Evolutionary conservation across 2,888 invertebrate genomes (phyloP).

Genomic region (Blastobasis adustella): DNA sequence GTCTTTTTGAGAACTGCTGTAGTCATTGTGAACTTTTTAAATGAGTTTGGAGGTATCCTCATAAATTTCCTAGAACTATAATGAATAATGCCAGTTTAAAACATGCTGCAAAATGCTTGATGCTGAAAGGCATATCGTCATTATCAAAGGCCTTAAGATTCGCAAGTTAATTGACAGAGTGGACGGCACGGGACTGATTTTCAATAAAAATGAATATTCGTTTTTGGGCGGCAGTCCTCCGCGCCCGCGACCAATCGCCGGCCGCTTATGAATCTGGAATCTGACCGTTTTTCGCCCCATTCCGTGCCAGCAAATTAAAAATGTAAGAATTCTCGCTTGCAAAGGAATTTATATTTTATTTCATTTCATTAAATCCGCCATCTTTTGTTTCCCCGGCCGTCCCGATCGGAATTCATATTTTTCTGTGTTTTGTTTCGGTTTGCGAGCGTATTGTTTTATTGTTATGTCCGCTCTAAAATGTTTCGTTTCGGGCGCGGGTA

Average conservation of each 20-base stretch:
- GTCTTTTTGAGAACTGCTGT: too few species aligned
- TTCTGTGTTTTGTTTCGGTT: conserved; percentile 73
- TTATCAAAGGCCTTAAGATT: too few species aligned
- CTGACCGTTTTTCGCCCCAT: conserved; percentile 64
- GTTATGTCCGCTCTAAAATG: conserved; percentile 58
- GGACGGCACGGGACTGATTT: conserved; percentile 23
- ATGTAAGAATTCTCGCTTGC: conserved; percentile 73
- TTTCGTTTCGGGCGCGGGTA: conserved; percentile 56
- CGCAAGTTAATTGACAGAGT: too few species aligned
- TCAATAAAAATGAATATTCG: conserved; percentile 43
- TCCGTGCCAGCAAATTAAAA: conserved; percentile 68
- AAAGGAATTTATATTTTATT: conserved; percentile 73
- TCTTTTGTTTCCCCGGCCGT: conserved; percentile 69
- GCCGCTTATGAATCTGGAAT: conserved; percentile 60
- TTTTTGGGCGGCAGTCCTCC: conserved; percentile 21
- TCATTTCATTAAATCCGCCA: conserved; percentile 74
- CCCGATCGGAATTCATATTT: conserved; percentile 74
- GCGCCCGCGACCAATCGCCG: conserved; percentile 27
- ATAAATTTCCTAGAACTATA: too few species aligned
- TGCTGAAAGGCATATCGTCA: too few species aligned
- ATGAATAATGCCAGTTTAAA: too few species aligned
- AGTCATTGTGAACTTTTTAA: too few species aligned
- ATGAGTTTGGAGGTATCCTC: too few species aligned
- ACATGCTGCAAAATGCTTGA: too few species aligned
- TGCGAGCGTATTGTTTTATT: conserved; percentile 69